Evolutionary conservation across 2,113 vertebrate genomes (phyloP).

Genomic region (Polypterus bichir): DNA sequence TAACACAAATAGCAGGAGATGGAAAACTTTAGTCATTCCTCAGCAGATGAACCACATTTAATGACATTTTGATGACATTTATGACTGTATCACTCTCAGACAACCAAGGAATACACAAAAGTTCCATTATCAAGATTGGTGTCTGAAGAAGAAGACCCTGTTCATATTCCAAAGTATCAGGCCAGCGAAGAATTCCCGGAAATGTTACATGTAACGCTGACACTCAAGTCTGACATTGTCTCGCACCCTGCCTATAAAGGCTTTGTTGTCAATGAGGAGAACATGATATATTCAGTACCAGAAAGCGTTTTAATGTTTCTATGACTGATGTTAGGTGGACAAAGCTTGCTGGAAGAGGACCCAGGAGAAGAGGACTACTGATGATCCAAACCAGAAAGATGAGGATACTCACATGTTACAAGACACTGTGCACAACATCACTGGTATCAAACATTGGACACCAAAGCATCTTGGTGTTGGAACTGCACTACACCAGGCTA

Average conservation of each 20-base stretch:
- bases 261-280: constrained; percentile 5
- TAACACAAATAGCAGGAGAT: too few relatives aligned
- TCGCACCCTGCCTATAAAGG: neutral
- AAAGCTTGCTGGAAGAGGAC: neutral
- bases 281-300: constrained; percentile 5
- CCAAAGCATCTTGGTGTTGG: constrained; percentile 6
- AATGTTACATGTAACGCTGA: constrained; percentile 4
- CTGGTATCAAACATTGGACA: constrained; percentile 3
- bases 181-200: neutral
- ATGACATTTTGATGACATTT: too few relatives aligned
- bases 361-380: neutral
- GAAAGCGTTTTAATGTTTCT: constrained; percentile 1
- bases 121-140: too few relatives aligned
- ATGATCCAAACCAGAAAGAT: neutral
- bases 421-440: neutral
- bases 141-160: too few relatives aligned
- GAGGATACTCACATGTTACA: neutral
- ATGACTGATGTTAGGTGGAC: constrained; percentile 1
- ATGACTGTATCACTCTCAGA: too few relatives aligned
- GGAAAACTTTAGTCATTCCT: too few relatives aligned
- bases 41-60: too few relatives aligned
- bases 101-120: too few relatives aligned
- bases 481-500: constrained; percentile 3
- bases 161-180: too few relatives aligned
- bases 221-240: neutral